Evolutionary conservation across 1,140 invertebrate genomes (phyloP).

Genomic region (Lutraria rhynchaena): DNA sequence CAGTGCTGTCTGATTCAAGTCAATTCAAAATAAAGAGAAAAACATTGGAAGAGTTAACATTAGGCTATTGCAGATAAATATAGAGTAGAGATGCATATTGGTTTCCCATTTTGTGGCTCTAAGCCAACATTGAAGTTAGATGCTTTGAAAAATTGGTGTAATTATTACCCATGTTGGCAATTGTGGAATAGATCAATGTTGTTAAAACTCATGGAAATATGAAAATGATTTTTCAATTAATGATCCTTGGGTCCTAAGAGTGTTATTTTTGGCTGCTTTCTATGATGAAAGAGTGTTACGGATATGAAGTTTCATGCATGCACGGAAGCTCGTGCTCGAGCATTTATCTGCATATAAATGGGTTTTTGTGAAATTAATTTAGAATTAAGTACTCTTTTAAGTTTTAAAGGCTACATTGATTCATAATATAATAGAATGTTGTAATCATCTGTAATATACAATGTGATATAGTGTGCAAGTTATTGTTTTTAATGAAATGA

Average conservation of each 20-base stretch:
- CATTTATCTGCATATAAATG: not conserved
- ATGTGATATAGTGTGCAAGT: too few relatives aligned
- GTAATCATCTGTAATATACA: too few relatives aligned
- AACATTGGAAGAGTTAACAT: too few relatives aligned
- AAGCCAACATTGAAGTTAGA: constrained; percentile 1
- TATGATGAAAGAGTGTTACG: not conserved
- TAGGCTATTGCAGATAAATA: too few relatives aligned
- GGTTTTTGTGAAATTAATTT: not conserved
- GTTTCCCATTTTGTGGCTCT: constrained; percentile 27
- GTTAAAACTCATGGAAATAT: not conserved
- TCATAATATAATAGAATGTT: too few relatives aligned
- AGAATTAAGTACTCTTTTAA: too few relatives aligned
- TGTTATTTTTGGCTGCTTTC: not conserved
- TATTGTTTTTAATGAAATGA: too few relatives aligned
- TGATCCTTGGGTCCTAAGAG: too few relatives aligned
- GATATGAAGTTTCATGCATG: not conserved
- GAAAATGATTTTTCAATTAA: too few relatives aligned
- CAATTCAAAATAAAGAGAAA: too few relatives aligned
- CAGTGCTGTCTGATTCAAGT: too few relatives aligned
- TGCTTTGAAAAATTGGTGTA: constrained; percentile 29
- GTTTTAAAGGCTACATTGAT: too few relatives aligned
- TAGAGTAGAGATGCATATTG: constrained; percentile 21
- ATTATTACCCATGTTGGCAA: not conserved
- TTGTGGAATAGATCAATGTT: constrained; percentile 22
- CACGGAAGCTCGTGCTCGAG: not conserved